Evolutionary conservation across 2,888 invertebrate species (phyloP).

Genomic region (Himalopsyche kuldschensis): DNA sequence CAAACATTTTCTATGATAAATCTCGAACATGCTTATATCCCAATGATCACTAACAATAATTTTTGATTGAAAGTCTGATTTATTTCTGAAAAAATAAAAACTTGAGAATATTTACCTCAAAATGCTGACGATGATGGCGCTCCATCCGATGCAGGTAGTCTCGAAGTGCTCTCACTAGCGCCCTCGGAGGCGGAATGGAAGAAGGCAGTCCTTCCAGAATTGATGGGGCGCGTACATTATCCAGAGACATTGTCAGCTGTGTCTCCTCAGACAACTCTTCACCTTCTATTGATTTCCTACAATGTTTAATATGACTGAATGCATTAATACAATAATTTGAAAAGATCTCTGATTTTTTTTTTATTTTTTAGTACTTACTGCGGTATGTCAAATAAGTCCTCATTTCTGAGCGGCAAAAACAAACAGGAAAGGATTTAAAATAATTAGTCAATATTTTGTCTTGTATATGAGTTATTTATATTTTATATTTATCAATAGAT

Average conservation of each 20-base stretch:
- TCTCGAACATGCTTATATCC: too few species aligned
- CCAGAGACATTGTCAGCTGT: slow-evolving; percentile 46
- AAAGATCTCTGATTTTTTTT: too few species aligned
- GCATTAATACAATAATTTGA: background rate
- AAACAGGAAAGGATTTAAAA: background rate
- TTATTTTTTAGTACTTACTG: slow-evolving; percentile 26
- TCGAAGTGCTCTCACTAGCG: slow-evolving; percentile 52
- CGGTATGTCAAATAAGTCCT: slow-evolving; percentile 22
- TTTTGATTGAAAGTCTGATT: too few species aligned
- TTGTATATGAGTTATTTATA: too few species aligned
- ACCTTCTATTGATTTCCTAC: slow-evolving; percentile 50
- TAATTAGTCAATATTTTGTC: background rate
- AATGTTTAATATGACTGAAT: background rate
- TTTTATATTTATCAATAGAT: too few species aligned
- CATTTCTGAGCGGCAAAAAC: slow-evolving; percentile 24
- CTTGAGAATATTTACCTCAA: slow-evolving; percentile 48
- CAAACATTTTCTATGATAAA: background rate
- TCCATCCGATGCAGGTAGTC: slow-evolving; percentile 51
- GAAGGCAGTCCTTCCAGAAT: slow-evolving; percentile 55
- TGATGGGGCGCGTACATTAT: slow-evolving; percentile 52
- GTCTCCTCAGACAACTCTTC: slow-evolving; percentile 46
- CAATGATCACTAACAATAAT: too few species aligned
- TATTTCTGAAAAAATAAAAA: too few species aligned
- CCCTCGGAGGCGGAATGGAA: slow-evolving; percentile 49
- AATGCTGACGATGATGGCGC: slow-evolving; percentile 52